These are phyloP conservation scores for Homalodisca vitripennis DNA, from an alignment of 1,140 invertebrate species.

Conservation along the genomic window DNA sequence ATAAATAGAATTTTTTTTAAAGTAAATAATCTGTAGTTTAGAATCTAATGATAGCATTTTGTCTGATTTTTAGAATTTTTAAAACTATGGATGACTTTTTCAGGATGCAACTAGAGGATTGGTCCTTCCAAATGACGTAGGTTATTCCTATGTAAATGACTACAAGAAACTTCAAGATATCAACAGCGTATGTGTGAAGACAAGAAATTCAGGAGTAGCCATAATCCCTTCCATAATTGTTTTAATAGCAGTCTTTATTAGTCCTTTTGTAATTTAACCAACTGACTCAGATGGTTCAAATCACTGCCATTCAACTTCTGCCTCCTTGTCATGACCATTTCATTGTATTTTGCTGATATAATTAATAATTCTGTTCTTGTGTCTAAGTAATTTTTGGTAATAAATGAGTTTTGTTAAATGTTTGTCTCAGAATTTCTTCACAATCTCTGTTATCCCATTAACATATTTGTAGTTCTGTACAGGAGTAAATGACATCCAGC, in stretches of 20 bases:
- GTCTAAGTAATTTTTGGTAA: too few species aligned
- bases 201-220: neutral
- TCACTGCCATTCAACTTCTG: too few species aligned
- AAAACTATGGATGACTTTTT: neutral
- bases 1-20: neutral
- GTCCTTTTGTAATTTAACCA: neutral
- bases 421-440: too few species aligned
- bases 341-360: too few species aligned
- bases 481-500: too few species aligned
- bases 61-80: neutral
- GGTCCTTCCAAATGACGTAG: constrained; percentile 10
- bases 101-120: constrained; percentile 14
- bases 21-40: neutral
- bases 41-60: neutral
- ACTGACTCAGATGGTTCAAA: too few species aligned
- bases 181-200: constrained; percentile 8
- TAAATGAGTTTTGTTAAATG: too few species aligned
- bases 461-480: too few species aligned
- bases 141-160: neutral
- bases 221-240: neutral
- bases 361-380: too few species aligned
- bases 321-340: too few species aligned
- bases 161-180: constrained; percentile 15
- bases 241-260: neutral
- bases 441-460: too few species aligned